Conservation (phyloP, 2,888 invertebrate genomes). For the Oligia fasciuncula region DNA sequence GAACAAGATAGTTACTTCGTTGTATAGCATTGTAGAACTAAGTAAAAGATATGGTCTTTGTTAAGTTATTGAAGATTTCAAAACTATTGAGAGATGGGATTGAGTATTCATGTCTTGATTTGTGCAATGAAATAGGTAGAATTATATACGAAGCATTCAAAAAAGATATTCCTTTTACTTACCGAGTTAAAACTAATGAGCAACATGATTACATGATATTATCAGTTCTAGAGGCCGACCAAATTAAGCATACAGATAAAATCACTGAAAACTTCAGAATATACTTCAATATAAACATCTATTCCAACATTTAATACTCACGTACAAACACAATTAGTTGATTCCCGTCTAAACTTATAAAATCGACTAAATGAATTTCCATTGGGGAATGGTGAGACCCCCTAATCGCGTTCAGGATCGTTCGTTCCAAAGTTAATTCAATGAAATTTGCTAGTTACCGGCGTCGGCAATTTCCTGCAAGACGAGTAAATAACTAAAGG, state of each 20-base stretch:
- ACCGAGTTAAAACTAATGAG: neutral
- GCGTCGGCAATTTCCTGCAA: slow-evolving; percentile 69
- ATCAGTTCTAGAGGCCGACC: neutral
- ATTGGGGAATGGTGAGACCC: slow-evolving; percentile 40
- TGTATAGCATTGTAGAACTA: slow-evolving; percentile 11
- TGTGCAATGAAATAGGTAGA: neutral
- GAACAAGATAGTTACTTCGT: slow-evolving; percentile 28
- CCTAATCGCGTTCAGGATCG: slow-evolving; percentile 58
- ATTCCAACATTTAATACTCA: neutral
- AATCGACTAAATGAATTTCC: slow-evolving; percentile 54
- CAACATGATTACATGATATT: neutral
- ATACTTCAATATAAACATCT: neutral
- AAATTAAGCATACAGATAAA: neutral
- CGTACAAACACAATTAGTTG: slow-evolving; percentile 40
- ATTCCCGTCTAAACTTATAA: slow-evolving; percentile 50
- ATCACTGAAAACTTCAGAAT: slow-evolving; percentile 5
- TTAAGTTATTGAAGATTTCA: slow-evolving; percentile 20
- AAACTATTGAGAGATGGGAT: neutral
- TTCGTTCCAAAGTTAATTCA: slow-evolving; percentile 64
- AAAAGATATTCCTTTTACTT: neutral
- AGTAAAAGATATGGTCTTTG: neutral
- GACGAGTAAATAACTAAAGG: slow-evolving; percentile 47
- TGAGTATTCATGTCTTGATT: neutral
- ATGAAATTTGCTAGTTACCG: slow-evolving; percentile 66
- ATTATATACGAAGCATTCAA: neutral